Evolutionary conservation across 1,140 invertebrate species (phyloP), one percentile per base, ranked within the genome.

Genomic region (Notospermus geniculatus): DNA sequence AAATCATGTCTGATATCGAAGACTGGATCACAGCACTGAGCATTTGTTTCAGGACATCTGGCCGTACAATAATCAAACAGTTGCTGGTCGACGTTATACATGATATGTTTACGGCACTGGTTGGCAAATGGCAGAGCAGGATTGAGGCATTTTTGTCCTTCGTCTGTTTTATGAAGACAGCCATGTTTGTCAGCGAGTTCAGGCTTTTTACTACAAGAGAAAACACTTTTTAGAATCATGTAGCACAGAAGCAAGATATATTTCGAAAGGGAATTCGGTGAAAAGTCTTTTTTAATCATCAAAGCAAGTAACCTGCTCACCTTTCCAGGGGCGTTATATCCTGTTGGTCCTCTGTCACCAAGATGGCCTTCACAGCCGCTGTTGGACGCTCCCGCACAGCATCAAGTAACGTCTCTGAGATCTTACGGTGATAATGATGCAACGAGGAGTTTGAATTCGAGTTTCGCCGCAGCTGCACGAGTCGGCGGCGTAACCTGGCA

Each of bases 51-150:
- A 86, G 87, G 76, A 90, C 91, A 82, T 88, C 83, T 92, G 55
- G 91, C 92, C 59, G 91, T 92, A 81, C 93, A 96, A 70, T 91
- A 88, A 64, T 89, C 88, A 81, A 93, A 95, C 50, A 95, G 82
- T 65, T 91, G 85, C 79, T 96, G 93, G 68, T 93, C 91, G 29
- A 87, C 85, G 76, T 93, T 93, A 65, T 89, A 85, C 82, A 92
- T 91, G 61, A 95, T 91, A 81, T 96, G 93, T 59, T 87, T 83
- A 19, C 88, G 81, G 76, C 93, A 95, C 73, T 93, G 89, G 25
- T 89, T 87, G 0, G 89, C 87, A 72, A 89, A 92, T 0, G 92
- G 91, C 69, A 95, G 76, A n/a, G 88, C 88, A 1, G 80, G 74
- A 57, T 86, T 84, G 9, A 76, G 79, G 76, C 90, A 91, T 23